Percentiles rank a stretch among this genome's conserved stretches.
phyloP scores from a whole-genome alignment of 2,113 vertebrate species.

The Fulmarus glacialis region DNA sequence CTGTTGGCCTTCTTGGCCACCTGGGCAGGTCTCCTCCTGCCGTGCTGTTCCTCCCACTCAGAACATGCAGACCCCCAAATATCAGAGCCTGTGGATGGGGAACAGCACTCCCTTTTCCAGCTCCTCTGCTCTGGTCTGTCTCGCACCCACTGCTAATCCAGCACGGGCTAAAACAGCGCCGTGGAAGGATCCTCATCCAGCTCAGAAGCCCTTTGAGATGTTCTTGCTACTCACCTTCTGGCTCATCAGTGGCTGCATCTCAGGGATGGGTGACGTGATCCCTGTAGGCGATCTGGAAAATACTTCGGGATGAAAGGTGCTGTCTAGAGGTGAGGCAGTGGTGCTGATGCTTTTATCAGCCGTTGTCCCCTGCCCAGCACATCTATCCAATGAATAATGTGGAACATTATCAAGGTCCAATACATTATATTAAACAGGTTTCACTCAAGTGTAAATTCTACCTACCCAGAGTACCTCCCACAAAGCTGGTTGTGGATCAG shows the following conservation, averaged over 20 bases:
- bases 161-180: neutral
- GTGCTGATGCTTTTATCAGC: neutral
- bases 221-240: neutral
- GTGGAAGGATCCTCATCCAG: neutral
- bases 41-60: neutral
- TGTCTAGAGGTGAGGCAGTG: neutral
- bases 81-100: neutral
- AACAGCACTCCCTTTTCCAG: neutral
- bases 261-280: neutral
- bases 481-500: neutral
- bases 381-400: too few species aligned
- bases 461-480: neutral
- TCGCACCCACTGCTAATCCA: neutral
- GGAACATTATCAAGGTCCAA: neutral
- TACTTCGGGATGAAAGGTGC: neutral
- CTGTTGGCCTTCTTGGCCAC: too few species aligned
- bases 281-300: neutral
- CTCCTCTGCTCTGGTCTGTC: neutral
- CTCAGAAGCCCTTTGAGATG: neutral
- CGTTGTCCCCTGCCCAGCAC: neutral
- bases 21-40: neutral
- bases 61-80: neutral
- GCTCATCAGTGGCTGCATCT: neutral
- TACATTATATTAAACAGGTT: neutral
- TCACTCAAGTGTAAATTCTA: neutral